phyloP scores from a whole-genome alignment of 2,797 vertebrate species.

The Astyanax mexicanus region DNA sequence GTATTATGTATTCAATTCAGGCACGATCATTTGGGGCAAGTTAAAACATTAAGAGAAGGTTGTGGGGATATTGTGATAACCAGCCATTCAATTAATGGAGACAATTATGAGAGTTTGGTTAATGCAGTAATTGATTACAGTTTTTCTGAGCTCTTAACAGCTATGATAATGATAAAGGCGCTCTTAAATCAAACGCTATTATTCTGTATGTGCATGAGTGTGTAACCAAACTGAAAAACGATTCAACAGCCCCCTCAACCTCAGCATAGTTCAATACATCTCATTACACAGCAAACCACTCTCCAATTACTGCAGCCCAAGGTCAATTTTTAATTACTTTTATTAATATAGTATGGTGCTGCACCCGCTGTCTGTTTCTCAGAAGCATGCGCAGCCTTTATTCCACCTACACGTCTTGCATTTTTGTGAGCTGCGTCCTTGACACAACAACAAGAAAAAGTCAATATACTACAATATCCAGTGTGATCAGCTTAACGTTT shows the following conservation, averaged over 20 bases:
- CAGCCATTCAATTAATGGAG: background rate
- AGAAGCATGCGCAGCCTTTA: conserved; percentile 2
- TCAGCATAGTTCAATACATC: conserved; percentile 40
- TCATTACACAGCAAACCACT: conserved; percentile 47
- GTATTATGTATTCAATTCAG: no score
- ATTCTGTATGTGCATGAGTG: background rate
- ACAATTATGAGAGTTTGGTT: background rate
- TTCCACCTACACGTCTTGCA: background rate
- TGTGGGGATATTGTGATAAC: background rate
- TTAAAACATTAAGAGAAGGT: background rate
- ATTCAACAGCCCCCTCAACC: conserved; percentile 45
- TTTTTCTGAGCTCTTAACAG: conserved; percentile 1
- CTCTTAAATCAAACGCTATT: conserved; percentile 1
- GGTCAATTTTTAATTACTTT: conserved; percentile 48
- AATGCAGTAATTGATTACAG: background rate
- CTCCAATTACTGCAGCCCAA: conserved; percentile 40
- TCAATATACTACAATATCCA: background rate
- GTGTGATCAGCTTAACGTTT: background rate
- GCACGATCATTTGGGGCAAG: background rate
- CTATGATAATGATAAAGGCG: conserved; percentile 1
- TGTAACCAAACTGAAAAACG: background rate
- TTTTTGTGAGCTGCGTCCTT: background rate
- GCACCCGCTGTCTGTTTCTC: conserved; percentile 21
- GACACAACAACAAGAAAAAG: background rate
- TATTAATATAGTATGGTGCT: conserved; percentile 36